Conservation (phyloP, 2,113 vertebrate species). For the Pelobates fuscus region DNA sequence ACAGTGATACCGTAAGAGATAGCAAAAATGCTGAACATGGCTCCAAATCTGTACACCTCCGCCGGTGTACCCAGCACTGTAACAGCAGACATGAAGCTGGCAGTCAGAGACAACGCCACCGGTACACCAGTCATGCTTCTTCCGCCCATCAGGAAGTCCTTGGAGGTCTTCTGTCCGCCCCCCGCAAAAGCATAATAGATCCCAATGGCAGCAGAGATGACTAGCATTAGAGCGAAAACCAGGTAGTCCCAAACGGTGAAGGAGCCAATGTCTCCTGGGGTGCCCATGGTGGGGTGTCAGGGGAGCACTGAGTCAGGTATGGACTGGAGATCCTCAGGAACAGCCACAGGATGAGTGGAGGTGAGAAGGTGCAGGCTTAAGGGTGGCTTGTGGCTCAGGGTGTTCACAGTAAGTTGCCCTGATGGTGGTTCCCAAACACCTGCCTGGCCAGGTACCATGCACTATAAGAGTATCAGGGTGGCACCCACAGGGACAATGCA, state of each 20-base stretch:
- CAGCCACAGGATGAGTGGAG: not conserved
- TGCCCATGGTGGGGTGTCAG: conserved; percentile 47
- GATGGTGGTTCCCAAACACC: not conserved
- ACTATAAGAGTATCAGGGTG: too few species aligned
- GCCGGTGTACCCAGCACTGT: conserved; percentile 86
- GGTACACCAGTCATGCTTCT: conserved; percentile 81
- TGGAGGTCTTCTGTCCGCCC: conserved; percentile 68
- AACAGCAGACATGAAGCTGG: conserved; percentile 97
- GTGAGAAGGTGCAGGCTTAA: not conserved
- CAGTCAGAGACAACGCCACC: conserved; percentile 85
- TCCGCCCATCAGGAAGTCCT: conserved; percentile 85
- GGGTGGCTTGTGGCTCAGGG: not conserved
- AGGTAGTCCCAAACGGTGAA: conserved; percentile 86
- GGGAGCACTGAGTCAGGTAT: not conserved
- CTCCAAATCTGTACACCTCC: conserved; percentile 86
- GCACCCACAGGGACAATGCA: too few species aligned
- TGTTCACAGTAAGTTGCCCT: not conserved
- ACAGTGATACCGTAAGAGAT: conserved; percentile 77
- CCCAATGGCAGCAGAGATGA: conserved; percentile 83
- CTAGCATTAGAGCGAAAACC: conserved; percentile 84
- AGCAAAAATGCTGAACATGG: conserved; percentile 70
- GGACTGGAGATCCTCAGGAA: not conserved
- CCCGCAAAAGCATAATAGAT: conserved; percentile 82
- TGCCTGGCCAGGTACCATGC: too few species aligned
- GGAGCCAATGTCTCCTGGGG: conserved; percentile 43